phyloP scores from a whole-genome alignment of 2,113 vertebrate species.

The Antennarius striatus region DNA sequence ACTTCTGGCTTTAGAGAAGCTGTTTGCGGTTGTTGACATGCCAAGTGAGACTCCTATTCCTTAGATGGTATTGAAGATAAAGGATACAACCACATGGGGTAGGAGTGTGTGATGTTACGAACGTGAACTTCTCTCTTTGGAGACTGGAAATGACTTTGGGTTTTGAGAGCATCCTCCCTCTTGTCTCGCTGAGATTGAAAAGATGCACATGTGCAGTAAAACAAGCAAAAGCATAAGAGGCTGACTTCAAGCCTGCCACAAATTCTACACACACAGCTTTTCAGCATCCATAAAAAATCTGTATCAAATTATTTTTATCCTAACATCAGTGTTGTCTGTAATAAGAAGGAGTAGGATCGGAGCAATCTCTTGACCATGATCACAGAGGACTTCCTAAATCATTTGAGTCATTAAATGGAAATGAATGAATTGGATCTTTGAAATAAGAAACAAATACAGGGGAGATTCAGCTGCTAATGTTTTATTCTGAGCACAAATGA shows the following conservation, averaged over 20 bases:
- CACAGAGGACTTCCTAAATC: conserved; percentile 8
- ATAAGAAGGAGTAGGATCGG: neutral
- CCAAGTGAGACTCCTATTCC: conserved; percentile 72
- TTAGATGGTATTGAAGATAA: conserved; percentile 78
- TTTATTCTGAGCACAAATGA: conserved; percentile 30
- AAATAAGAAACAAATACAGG: conserved; percentile 13
- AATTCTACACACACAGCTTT: neutral
- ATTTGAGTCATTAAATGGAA: conserved; percentile 9
- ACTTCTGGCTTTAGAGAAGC: conserved; percentile 63
- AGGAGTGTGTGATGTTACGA: conserved; percentile 47
- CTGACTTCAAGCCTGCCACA: conserved; percentile 5
- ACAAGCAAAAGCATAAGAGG: neutral
- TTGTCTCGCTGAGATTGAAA: conserved; percentile 26
- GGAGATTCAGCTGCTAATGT: conserved; percentile 3
- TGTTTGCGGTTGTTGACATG: conserved; percentile 54
- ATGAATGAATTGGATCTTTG: conserved; percentile 6
- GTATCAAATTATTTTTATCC: neutral
- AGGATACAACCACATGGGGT: conserved; percentile 38
- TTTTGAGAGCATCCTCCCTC: conserved; percentile 29
- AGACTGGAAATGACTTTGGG: conserved; percentile 52
- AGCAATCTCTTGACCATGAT: neutral
- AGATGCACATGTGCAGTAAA: neutral
- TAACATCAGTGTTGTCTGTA: neutral
- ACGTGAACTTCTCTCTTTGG: conserved; percentile 26
- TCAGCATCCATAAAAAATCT: neutral